phyloP scores from a whole-genome alignment of 2,797 vertebrate species.

The Macropodus opercularis region DNA sequence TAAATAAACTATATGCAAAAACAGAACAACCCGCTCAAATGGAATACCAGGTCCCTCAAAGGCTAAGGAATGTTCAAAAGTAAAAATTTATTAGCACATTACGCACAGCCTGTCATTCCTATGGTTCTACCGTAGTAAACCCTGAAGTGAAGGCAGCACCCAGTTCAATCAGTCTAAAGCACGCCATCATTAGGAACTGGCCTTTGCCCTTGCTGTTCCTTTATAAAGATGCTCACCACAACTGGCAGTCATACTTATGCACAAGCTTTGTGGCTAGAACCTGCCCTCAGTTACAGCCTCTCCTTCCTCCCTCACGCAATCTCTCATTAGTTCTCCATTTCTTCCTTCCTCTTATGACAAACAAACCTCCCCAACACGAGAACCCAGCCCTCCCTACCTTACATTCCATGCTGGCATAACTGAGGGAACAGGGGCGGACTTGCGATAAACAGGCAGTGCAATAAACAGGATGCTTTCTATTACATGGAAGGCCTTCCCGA shows the following conservation, averaged over 20 bases:
- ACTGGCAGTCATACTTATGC: not conserved
- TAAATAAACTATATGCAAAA: too few species aligned
- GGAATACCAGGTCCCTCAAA: too few species aligned
- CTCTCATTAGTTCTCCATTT: constrained; percentile 39
- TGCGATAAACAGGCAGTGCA: constrained; percentile 2
- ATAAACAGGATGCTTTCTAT: constrained; percentile 5
- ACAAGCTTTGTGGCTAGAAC: constrained; percentile 13
- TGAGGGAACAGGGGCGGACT: not conserved
- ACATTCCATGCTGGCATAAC: not conserved
- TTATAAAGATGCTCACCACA: constrained; percentile 29
- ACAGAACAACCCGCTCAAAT: too few species aligned
- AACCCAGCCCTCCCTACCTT: not conserved
- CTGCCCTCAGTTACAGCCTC: constrained; percentile 4
- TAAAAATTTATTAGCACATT: too few species aligned
- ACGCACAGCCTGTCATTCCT: not conserved
- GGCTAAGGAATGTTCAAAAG: too few species aligned
- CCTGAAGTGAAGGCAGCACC: not conserved
- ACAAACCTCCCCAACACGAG: constrained; percentile 14
- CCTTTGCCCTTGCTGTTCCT: constrained; percentile 50
- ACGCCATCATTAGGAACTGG: constrained; percentile 52
- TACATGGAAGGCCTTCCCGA: constrained; percentile 11
- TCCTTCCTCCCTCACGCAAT: constrained; percentile 17
- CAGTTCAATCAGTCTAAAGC: constrained; percentile 26
- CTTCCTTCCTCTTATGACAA: constrained; percentile 27
- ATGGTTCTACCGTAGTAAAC: constrained; percentile 2